Base-by-base conservation (phyloP, 2,888 invertebrate genomes). In the Dyspetes luteomarginatus region DNA sequence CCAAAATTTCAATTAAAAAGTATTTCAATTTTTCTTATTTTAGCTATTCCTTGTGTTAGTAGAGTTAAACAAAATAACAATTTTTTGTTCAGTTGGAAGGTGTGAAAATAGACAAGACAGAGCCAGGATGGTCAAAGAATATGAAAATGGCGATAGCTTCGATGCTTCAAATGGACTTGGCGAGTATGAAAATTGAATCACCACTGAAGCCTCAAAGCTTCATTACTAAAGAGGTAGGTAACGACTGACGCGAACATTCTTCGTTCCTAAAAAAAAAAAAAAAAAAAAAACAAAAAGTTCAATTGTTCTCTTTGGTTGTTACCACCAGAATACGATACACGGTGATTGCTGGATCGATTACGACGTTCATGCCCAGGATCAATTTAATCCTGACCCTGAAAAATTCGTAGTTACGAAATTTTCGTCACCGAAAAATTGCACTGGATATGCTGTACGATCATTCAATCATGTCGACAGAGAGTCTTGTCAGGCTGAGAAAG, bases 271-370 rank as follows among this genome's bases (percentile, higher is more conserved):
- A 17, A 52, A 41, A 45, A 26, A 19, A 43, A 26, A 30, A 17
- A 1, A 9, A 1, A 3, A 22, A 48, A 50, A 22, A 5, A 30
- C 15, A 58, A 58, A 30, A 15, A 30, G 28, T 3, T 0, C 22
- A 82, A 90, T 90, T 90, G 91, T 92, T 92, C 91, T 92, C 92
- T 92, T 91, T 92, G 92, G 92, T 91, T 92, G 92, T 92, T 92
- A 92, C 92, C 91, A 91, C 91, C 90, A 92, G 92, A 87, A 89
- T 56, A 91, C 90, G 60, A 88, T 92, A 64, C 90, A 92, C 52
- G 93, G 93, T 0, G 83, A 83, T 9, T 92, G 92, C 30, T 78
- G 88, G 43, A 88, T 90, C 15, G 84, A 87, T 30, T 92, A 92
- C 81, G 87, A 89, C 50, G 88, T 92, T 4, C 85, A 88, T 1